Base-by-base conservation (phyloP, 2,888 invertebrate genomes). In the Apamea crenata region DNA sequence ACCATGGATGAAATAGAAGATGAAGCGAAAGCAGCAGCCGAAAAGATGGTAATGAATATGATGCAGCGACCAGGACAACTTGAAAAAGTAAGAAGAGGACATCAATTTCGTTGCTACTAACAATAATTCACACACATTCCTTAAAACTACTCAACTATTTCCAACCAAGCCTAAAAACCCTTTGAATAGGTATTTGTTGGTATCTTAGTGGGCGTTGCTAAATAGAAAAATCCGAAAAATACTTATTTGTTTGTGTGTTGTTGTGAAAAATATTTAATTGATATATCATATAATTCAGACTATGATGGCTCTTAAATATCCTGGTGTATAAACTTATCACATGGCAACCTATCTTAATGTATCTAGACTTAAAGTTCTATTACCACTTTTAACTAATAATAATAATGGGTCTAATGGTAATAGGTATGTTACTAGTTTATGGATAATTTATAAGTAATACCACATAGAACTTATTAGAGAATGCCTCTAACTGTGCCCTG, bases 21-120 rank as follows among this genome's bases (percentile, higher is more conserved):
- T 80, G 98, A 98, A 92, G 98, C 99, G 0, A 98, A 98, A 91
- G 97, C 97, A 47, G 98, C 98, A 16, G 99, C 98, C 0, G 97
- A 98, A 69, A 98, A 98, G 92, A 98, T 98, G 96, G 98, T 99
- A 10, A 98, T 99, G 92, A 99, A 99, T 92, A 98, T 99, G 98
- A 97, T 99, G 90, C 99, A 99, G 95, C 97, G 99, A 75, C 99
- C 99, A 0, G 99, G 99, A 25, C 99, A 99, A 92, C 95, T 99
- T 82, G 99, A 99, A 94, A 99, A 99, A 96, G 98, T 98, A 87
- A 80, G 87, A 78, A 59, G 16, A 36, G 32, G 2, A n/a, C 16
- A 40, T 29, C 14, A n/a, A 50, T 32, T 25, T 36, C 47, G 29
- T 36, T 47, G 53, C 32, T 32, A 29, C 16, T 12, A 10, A 47